phyloP scores from a whole-genome alignment of 2,888 invertebrate genomes.

The Pristionchus maxplancki region DNA sequence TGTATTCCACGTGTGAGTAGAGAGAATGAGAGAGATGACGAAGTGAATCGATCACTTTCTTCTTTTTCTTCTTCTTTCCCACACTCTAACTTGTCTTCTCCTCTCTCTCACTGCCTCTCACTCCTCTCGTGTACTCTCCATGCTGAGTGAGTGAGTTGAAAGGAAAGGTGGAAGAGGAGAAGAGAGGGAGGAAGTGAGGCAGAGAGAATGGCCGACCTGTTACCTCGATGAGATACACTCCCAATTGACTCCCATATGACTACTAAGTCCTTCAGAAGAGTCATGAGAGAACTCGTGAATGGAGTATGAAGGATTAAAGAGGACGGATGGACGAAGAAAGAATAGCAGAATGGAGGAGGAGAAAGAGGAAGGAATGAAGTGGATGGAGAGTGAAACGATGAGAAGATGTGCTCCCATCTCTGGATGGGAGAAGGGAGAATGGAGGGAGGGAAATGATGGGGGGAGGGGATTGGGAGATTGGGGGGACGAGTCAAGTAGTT shows the following conservation, averaged over 20 bases:
- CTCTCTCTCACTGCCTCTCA: conserved; percentile 16
- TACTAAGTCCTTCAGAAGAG: not conserved
- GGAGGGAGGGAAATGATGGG: conserved; percentile 13
- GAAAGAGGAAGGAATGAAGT: conserved; percentile 4
- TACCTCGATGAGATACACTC: not conserved
- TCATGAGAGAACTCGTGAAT: not conserved
- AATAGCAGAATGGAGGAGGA: conserved; percentile 19
- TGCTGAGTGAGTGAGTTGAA: conserved; percentile 22
- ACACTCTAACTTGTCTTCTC: conserved; percentile 42
- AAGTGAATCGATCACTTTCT: conserved; percentile 51
- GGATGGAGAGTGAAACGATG: conserved; percentile 18
- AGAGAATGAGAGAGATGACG: conserved; percentile 33
- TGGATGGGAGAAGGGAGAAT: conserved; percentile 8
- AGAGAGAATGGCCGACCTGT: not conserved
- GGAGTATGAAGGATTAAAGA: conserved; percentile 21
- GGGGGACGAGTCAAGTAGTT: conserved; percentile 23
- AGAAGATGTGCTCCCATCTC: conserved; percentile 31
- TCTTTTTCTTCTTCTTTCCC: conserved; percentile 44
- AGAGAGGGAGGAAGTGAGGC: conserved; percentile 18
- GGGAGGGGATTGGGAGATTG: not conserved
- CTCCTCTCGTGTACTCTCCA: conserved; percentile 12
- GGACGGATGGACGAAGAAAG: conserved; percentile 34
- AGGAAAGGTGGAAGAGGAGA: conserved; percentile 24
- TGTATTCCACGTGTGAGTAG: conserved; percentile 10
- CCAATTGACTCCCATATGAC: not conserved